phyloP scores from a whole-genome alignment of 2,797 vertebrate genomes.

The Ctenochaetus hawaiiensis region DNA sequence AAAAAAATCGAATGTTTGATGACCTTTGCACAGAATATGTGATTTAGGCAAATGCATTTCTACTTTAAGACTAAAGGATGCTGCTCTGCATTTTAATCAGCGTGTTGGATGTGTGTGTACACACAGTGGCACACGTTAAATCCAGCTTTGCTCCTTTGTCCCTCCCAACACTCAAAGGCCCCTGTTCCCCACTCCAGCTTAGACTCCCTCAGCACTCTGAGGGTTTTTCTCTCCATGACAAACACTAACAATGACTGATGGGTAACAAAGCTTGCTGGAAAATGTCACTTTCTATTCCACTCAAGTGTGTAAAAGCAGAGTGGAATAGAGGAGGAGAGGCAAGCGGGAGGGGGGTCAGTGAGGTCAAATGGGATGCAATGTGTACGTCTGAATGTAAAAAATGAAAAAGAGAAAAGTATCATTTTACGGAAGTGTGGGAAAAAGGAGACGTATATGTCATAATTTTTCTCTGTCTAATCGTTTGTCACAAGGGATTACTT shows the following conservation, averaged over 20 bases:
- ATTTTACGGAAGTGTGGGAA: conserved; percentile 5
- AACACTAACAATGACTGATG: conserved; percentile 81
- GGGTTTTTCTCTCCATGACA: conserved; percentile 61
- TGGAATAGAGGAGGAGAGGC: background rate
- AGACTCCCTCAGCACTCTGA: conserved; percentile 56
- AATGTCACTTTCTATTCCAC: conserved; percentile 71
- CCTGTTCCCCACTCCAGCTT: conserved; percentile 41
- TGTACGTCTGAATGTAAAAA: conserved; percentile 22
- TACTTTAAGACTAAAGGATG: background rate
- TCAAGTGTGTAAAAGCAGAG: conserved; percentile 65
- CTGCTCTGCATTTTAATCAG: conserved; percentile 4
- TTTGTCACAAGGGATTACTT: background rate
- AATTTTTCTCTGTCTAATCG: background rate
- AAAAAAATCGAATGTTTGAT: background rate
- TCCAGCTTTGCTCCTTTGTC: conserved; percentile 41
- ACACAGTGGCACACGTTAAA: conserved; percentile 24
- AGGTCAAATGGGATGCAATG: conserved; percentile 50
- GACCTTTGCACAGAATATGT: background rate
- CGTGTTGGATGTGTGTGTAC: conserved; percentile 8
- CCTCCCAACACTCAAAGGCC: conserved; percentile 29
- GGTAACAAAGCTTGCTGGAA: conserved; percentile 72
- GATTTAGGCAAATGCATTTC: background rate
- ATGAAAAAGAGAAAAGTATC: background rate
- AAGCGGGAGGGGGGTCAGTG: background rate
- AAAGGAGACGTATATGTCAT: background rate